Conservation (phyloP, 2,113 vertebrate species). For the Caracal caracal region DNA sequence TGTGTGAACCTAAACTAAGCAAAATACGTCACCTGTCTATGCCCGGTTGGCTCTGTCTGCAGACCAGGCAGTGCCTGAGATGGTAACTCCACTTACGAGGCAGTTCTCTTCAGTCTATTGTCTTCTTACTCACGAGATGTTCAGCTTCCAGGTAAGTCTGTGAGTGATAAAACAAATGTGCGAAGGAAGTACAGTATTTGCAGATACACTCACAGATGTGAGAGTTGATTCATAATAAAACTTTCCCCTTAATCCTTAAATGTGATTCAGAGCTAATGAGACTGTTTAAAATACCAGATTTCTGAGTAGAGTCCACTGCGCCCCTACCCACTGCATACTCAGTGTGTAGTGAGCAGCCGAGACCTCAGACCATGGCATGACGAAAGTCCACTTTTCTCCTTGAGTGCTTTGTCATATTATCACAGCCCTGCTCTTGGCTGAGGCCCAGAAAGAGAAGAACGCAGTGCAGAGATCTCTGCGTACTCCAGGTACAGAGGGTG, state of each 20-base stretch:
- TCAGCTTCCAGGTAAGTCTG: background rate
- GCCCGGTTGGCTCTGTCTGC: background rate
- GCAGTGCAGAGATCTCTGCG: background rate
- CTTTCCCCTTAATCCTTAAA: background rate
- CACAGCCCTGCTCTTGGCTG: background rate
- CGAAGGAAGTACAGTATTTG: background rate
- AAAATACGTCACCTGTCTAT: background rate
- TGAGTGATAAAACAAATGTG: background rate
- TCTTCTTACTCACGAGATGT: background rate
- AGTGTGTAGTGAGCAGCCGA: background rate
- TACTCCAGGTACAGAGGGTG: background rate
- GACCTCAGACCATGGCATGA: background rate
- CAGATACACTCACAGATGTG: background rate
- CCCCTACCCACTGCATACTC: no score
- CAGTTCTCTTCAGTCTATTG: background rate
- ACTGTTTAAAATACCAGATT: rapidly evolving
- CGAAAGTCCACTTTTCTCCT: background rate
- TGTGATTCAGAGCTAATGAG: background rate
- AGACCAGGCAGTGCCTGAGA: background rate
- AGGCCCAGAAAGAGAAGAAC: background rate
- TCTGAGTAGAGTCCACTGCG: background rate
- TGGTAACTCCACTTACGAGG: background rate
- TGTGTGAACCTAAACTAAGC: background rate
- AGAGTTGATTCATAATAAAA: background rate
- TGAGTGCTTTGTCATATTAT: background rate